These are phyloP conservation scores for Odontamblyopus lacepedii DNA, from an alignment of 2,797 vertebrate species.

Conservation along the genomic window DNA sequence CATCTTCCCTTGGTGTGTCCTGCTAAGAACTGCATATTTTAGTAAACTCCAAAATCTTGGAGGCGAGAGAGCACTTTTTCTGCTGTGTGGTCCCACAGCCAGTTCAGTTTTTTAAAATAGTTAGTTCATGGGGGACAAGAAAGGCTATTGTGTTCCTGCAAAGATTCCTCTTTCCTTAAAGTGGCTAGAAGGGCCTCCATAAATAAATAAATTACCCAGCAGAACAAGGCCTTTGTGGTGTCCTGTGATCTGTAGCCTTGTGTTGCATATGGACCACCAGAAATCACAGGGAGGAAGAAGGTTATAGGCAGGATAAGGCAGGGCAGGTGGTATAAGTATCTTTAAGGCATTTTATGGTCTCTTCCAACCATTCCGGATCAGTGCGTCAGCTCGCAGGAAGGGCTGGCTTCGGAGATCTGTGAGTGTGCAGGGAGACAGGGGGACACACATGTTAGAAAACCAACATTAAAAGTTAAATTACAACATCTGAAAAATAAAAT, in stretches of 20 bases:
- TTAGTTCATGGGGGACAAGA: constrained; percentile 30
- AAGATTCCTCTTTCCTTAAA: constrained; percentile 56
- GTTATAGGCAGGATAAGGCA: constrained; percentile 17
- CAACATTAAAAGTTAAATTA: constrained; percentile 38
- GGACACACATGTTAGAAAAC: constrained; percentile 68
- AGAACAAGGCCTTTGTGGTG: constrained; percentile 67
- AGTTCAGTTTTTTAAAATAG: constrained; percentile 21
- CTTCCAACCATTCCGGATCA: constrained; percentile 86
- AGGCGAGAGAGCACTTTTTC: constrained; percentile 38
- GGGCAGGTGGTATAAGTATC: constrained; percentile 59
- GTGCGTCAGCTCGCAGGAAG: constrained; percentile 84
- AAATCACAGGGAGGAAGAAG: constrained; percentile 48
- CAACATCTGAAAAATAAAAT: neutral
- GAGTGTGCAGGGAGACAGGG: constrained; percentile 70
- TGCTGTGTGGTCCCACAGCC: constrained; percentile 17
- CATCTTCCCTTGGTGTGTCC: constrained; percentile 39
- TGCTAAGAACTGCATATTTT: constrained; percentile 53
- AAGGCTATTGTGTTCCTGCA: constrained; percentile 57
- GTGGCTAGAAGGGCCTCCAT: constrained; percentile 71
- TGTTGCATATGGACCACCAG: constrained; percentile 54
- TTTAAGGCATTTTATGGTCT: constrained; percentile 80
- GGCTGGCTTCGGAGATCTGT: constrained; percentile 88
- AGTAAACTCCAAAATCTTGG: constrained; percentile 47
- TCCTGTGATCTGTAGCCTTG: constrained; percentile 72
- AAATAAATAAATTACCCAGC: constrained; percentile 82